phyloP scores from a whole-genome alignment of 2,113 vertebrate species.

The Argyrosomus japonicus region DNA sequence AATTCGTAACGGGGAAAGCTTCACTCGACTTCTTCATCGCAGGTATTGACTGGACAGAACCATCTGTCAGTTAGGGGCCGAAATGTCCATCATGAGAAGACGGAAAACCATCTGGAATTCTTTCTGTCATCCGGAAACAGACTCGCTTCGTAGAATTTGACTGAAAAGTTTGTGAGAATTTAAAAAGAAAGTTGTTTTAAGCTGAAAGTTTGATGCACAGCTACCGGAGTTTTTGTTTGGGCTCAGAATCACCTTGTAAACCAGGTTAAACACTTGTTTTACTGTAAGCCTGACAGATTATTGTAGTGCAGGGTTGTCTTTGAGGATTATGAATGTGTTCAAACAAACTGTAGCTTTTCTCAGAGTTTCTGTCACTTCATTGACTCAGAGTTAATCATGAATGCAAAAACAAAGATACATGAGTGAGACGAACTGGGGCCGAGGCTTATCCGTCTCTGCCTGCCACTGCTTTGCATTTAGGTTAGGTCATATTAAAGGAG shows the following conservation, averaged over 20 bases:
- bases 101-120: neutral
- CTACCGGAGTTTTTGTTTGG: neutral
- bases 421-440: neutral
- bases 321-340: conserved; percentile 7
- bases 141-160: neutral
- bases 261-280: neutral
- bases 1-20: neutral
- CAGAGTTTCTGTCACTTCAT: neutral
- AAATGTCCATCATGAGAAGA: neutral
- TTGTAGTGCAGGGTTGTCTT: neutral
- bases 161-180: too few species aligned
- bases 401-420: neutral
- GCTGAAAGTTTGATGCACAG: neutral
- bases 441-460: conserved; percentile 28
- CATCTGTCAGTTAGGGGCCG: neutral
- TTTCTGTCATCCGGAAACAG: neutral
- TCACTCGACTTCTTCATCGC: neutral
- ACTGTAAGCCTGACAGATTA: neutral
- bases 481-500: conserved; percentile 50
- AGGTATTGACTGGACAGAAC: neutral
- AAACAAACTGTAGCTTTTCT: conserved; percentile 11
- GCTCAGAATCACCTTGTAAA: conserved; percentile 8
- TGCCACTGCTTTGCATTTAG: conserved; percentile 40
- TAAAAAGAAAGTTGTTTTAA: neutral
- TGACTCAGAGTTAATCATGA: neutral